These are phyloP conservation scores for Bombus breviceps DNA, from an alignment of 1,140 invertebrate species.

Conservation along the genomic window DNA sequence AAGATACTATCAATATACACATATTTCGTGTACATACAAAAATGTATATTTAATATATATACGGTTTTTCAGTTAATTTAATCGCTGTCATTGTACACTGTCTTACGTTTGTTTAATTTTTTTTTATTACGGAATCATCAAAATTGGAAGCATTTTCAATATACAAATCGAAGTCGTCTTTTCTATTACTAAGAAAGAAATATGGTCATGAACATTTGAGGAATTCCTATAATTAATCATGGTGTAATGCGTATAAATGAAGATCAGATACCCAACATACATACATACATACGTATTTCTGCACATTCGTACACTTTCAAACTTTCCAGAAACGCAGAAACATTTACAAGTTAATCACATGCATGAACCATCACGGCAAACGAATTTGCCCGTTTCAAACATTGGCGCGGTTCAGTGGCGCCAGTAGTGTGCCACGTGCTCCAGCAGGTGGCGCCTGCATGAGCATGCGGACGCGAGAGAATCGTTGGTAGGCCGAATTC, in stretches of 20 bases:
- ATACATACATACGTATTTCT: neutral
- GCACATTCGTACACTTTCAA: neutral
- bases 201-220: too few relatives aligned
- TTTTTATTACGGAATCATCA: neutral
- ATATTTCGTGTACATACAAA: too few relatives aligned
- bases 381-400: neutral
- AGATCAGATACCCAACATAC: neutral
- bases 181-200: too few relatives aligned
- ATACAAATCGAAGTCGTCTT: too few relatives aligned
- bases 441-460: conserved; percentile 18
- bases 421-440: neutral
- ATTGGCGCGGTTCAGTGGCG: conserved; percentile 3
- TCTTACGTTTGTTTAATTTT: too few relatives aligned
- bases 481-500: conserved; percentile 7
- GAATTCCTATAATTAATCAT: too few relatives aligned
- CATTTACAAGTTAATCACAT: neutral
- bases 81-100: too few relatives aligned
- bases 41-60: neutral
- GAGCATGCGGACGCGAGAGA: neutral
- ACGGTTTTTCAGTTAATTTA: neutral
- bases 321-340: neutral
- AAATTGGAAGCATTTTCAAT: too few relatives aligned
- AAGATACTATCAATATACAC: neutral
- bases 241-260: too few relatives aligned
- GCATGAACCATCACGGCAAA: neutral